phyloP scores from a whole-genome alignment of 2,113 vertebrate genomes.

The Burhinus bistriatus region DNA sequence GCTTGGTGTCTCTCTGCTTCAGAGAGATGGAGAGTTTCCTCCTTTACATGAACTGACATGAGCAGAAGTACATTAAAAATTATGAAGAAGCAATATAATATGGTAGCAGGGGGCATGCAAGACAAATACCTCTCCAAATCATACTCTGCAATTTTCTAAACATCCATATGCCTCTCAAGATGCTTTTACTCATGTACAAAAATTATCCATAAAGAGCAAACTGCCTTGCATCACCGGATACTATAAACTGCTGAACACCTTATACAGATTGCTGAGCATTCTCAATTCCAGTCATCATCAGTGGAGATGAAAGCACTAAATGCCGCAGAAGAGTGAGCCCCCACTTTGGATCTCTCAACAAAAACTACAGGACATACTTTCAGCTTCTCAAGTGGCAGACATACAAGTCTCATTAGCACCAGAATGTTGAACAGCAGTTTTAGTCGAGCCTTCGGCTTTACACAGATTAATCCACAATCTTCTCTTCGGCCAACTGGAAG shows the following conservation, averaged over 20 bases:
- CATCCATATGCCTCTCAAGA: conserved; percentile 45
- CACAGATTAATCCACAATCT: conserved; percentile 53
- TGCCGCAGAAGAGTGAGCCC: not conserved
- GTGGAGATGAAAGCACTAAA: not conserved
- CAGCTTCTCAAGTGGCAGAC: conserved; percentile 31
- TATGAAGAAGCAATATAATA: not conserved
- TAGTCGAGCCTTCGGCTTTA: conserved; percentile 22
- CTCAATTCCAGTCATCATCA: not conserved
- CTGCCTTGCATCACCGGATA: not conserved
- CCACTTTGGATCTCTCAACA: not conserved
- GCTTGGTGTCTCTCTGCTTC: not conserved
- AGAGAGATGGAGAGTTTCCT: not conserved
- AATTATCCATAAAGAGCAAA: not conserved
- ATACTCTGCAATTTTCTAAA: conserved; percentile 18
- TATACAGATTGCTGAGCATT: not conserved
- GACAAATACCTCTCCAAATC: conserved; percentile 32
- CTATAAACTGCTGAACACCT: not conserved
- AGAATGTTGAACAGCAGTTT: conserved; percentile 62
- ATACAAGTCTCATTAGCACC: conserved; percentile 57
- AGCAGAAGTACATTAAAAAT: not conserved
- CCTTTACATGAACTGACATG: not conserved
- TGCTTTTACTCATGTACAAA: conserved; percentile 19
- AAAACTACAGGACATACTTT: conserved; percentile 17
- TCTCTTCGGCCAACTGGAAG: conserved; percentile 45
- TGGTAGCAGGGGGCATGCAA: not conserved